These are phyloP conservation scores for Himalopsyche anomala DNA, from an alignment of 2,888 invertebrate species.

Conservation along the genomic window DNA sequence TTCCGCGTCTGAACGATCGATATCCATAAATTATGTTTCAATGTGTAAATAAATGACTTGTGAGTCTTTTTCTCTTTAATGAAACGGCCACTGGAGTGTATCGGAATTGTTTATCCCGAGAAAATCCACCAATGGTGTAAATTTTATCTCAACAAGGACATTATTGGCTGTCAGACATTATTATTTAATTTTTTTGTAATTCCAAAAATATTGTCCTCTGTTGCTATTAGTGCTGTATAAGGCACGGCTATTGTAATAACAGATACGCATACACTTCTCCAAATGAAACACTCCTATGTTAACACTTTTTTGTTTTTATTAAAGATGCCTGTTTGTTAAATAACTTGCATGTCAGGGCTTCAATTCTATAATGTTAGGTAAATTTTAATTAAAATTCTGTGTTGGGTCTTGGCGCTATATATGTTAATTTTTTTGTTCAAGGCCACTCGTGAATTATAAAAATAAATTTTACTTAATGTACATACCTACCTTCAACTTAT, in stretches of 20 bases:
- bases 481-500: conserved; percentile 38
- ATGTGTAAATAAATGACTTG: conserved; percentile 2
- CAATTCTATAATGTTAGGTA: no score
- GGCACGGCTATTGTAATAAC: not conserved
- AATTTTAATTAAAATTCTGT: no score
- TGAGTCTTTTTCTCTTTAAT: not conserved
- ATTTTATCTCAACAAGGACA: not conserved
- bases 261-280: not conserved
- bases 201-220: not conserved
- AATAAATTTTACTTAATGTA: conserved; percentile 36
- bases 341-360: no score
- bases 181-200: not conserved
- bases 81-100: not conserved
- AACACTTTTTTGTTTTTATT: no score
- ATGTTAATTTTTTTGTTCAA: no score
- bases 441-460: not conserved
- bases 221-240: not conserved
- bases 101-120: not conserved
- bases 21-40: not conserved
- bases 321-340: no score
- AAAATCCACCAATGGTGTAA: not conserved
- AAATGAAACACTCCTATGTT: no score
- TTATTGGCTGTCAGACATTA: not conserved
- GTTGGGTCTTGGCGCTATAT: no score
- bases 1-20: not conserved